Evolutionary conservation across 2,888 invertebrate species (phyloP).

Genomic region (Agrotis clavis): DNA sequence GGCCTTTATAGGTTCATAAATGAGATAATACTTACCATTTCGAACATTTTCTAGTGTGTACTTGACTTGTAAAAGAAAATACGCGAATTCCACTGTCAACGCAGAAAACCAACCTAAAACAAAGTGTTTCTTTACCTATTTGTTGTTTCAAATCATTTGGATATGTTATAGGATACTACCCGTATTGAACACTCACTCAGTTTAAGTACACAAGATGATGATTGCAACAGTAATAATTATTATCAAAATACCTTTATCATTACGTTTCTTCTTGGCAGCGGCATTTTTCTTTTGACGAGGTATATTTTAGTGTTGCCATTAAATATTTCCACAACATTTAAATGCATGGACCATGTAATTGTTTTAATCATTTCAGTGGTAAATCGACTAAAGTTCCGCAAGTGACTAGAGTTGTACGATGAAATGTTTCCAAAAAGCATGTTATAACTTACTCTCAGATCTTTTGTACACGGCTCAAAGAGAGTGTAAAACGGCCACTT

Average conservation of each 20-base stretch:
- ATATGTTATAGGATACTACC: slow-evolving; percentile 50
- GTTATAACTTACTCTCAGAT: too few species aligned
- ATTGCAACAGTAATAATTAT: slow-evolving; percentile 75
- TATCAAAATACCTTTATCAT: slow-evolving; percentile 90
- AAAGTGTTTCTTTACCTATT: slow-evolving; percentile 77
- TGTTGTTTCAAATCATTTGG: slow-evolving; percentile 49
- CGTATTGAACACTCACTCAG: slow-evolving; percentile 68
- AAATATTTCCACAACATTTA: slow-evolving; percentile 9
- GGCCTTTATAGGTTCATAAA: slow-evolving; percentile 21
- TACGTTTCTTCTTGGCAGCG: slow-evolving; percentile 90
- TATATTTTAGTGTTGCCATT: slow-evolving; percentile 75
- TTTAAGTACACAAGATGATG: slow-evolving; percentile 64
- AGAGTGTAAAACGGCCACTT: too few species aligned
- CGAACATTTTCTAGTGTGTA: slow-evolving; percentile 85
- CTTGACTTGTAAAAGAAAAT: slow-evolving; percentile 83
- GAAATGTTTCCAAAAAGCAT: too few species aligned
- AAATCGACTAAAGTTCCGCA: slow-evolving; percentile 20
- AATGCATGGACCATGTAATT: slow-evolving; percentile 2
- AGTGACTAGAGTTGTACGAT: too few species aligned
- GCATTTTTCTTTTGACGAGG: slow-evolving; percentile 90
- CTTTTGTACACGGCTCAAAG: too few species aligned
- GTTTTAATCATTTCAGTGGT: background rate
- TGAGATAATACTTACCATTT: slow-evolving; percentile 82
- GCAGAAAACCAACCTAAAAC: slow-evolving; percentile 91
- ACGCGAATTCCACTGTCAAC: slow-evolving; percentile 89